Evolutionary conservation across 2,797 vertebrate species (phyloP).

Genomic region (Anas bernieri): DNA sequence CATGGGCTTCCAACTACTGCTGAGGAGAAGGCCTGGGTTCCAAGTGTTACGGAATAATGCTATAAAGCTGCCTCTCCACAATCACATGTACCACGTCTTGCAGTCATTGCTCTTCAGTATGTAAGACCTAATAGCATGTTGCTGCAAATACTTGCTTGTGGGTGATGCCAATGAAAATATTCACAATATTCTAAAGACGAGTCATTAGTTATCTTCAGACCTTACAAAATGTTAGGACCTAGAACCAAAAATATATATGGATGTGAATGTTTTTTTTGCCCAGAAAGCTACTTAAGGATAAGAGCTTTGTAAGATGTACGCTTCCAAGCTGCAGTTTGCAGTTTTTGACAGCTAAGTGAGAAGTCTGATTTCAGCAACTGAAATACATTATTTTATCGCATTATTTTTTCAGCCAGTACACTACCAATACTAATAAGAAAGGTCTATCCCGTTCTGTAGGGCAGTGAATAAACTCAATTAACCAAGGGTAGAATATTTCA

Average conservation of each 20-base stretch:
- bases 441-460: not conserved
- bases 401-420: not conserved
- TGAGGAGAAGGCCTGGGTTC: not conserved
- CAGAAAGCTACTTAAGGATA: not conserved
- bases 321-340: not conserved
- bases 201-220: constrained; percentile 15
- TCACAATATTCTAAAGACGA: not conserved
- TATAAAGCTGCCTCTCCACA: not conserved
- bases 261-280: not conserved
- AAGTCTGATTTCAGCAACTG: not conserved
- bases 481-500: not conserved
- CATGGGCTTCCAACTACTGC: not conserved
- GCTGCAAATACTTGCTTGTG: not conserved
- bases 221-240: not conserved
- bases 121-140: constrained; percentile 26
- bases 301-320: not conserved
- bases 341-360: not conserved
- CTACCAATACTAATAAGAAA: not conserved
- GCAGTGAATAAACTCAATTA: not conserved
- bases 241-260: not conserved
- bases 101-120: not conserved
- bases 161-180: constrained; percentile 8
- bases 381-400: constrained; percentile 6
- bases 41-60: not conserved
- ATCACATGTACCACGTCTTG: not conserved